Evolutionary conservation across 2,888 invertebrate genomes (phyloP), one percentile per base, ranked within the genome.

Genomic region (Ceratothoa steindachneri): DNA sequence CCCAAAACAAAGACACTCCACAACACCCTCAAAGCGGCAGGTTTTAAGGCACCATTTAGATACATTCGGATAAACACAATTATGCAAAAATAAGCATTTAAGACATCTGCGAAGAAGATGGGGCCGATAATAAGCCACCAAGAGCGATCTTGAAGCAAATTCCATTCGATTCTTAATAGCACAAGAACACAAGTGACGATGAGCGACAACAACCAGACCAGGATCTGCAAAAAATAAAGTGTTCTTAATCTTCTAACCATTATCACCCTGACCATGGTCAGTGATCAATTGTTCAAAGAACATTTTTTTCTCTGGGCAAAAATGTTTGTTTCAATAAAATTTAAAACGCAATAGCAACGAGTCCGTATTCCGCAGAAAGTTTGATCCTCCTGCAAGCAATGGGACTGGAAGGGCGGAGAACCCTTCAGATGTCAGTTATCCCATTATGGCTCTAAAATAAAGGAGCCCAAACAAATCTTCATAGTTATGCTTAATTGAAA

Each of bases 111-210:
- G 52, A 93, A 89, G 86, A 96, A 97, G 41, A 97, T 86, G 0
- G 97, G 97, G 22, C 91, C 89, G 85, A 97, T 97, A 71, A 95
- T 90, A 74, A 89, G 88, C 90, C 93, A 95, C 95, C 96, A 97
- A 77, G 91, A 90, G 55, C 87, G 81, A 9, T 82, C 81, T 0
- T 74, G 53, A 2, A 86, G 83, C 67, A 86, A 86, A 22, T 88
- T 88, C 41, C 66, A 51, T 82, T 92, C 91, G 81, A 92, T 88
- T 84, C 93, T 92, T 52, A 95, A 85, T 4, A 92, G 91, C 80
- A 96, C 85, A 66, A 95, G 85, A 72, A 96, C 87, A 9, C 94
- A 91, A 82, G 97, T 97, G 77, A 93, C 87, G 51, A 93, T 88
- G 71, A 96, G 85, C 1, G 93, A 89, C 72, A 94, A 87, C 65